These are phyloP conservation scores for Silurus asotus DNA, from an alignment of 2,113 vertebrate genomes.

Conservation along the genomic window DNA sequence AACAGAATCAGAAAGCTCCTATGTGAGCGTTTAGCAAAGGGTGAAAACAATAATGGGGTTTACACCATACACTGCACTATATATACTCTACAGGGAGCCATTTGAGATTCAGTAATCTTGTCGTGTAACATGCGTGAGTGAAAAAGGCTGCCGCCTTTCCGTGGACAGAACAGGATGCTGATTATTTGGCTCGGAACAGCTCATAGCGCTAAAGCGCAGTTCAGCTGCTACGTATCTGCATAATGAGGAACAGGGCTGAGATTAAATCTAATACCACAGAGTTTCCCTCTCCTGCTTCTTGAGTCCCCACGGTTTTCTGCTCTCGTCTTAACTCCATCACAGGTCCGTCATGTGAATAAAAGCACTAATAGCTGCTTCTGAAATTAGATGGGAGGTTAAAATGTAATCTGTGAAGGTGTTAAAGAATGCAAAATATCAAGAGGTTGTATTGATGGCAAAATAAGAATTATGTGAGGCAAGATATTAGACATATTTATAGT, in stretches of 20 bases:
- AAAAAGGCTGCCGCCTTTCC: constrained; percentile 9
- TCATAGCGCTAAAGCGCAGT: constrained; percentile 16
- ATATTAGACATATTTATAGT: not conserved
- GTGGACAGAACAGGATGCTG: constrained; percentile 44
- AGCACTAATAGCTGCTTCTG: not conserved
- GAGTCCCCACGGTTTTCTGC: not conserved
- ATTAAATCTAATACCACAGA: constrained; percentile 30
- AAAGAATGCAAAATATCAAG: not conserved
- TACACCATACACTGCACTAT: not conserved
- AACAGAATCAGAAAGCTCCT: constrained; percentile 1
- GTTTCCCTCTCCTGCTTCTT: not conserved
- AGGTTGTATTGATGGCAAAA: not conserved
- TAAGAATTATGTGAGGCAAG: not conserved
- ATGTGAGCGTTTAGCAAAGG: not conserved
- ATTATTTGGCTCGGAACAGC: constrained; percentile 33
- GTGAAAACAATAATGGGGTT: not conserved
- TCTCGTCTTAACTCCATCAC: not conserved
- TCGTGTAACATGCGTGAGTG: constrained; percentile 7
- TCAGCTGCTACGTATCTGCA: constrained; percentile 20
- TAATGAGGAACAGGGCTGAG: constrained; percentile 35
- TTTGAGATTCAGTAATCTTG: constrained; percentile 51
- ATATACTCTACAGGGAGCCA: not conserved
- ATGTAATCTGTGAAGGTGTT: not conserved
- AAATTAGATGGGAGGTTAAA: not conserved
- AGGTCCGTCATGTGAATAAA: not conserved